Base-by-base conservation (phyloP, 2,888 invertebrate species). In the Iselma pallidipennis region DNA sequence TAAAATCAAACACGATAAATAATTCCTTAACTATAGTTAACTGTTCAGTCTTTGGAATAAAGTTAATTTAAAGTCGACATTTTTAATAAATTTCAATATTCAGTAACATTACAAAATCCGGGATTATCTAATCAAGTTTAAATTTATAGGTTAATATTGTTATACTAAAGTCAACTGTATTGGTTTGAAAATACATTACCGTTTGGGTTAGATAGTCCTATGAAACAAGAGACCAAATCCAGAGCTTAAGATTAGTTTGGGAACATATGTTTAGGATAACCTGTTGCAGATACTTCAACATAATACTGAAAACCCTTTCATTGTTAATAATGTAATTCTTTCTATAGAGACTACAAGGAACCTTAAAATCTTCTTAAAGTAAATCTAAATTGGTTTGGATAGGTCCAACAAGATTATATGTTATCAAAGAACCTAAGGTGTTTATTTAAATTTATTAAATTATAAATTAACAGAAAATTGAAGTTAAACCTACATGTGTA, bases 261-360 rank as follows among this genome's bases (percentile, higher is more conserved):
- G 16, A 54, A 59, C 59, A 48, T 54, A 54, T 49, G 49, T 33
- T 23, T 37, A 16, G 5, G 26, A 23, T 54, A 59, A 59, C 59
- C 59, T 54, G 59, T 59, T 59, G 59, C 59, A n/a, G 49, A 52
- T 56, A 49, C 26, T 33, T 45, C 45, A 45, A 23, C 23, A 45
- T 21, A 45, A 45, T 23, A 23, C n/a, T 23, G 23, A 50, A 49
- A 57, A 57, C 50, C 33, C n/a, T 25, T 50, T 21, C 23, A 45
- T 23, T 45, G 45, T 45, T 45, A 45, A 21, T 45, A 45, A 45
- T 5, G 23, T 12, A 23, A 45, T 5, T 23, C 12, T 21, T n/a
- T 21, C 23, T 2, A 10, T 23, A 37, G 9, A 37, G 16, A 16
- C 19, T 23, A 1, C 23, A 23, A 23, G 1, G 19, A 23, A 4